phyloP scores from a whole-genome alignment of 2,113 vertebrate genomes.

The Muscicapa adusta region DNA sequence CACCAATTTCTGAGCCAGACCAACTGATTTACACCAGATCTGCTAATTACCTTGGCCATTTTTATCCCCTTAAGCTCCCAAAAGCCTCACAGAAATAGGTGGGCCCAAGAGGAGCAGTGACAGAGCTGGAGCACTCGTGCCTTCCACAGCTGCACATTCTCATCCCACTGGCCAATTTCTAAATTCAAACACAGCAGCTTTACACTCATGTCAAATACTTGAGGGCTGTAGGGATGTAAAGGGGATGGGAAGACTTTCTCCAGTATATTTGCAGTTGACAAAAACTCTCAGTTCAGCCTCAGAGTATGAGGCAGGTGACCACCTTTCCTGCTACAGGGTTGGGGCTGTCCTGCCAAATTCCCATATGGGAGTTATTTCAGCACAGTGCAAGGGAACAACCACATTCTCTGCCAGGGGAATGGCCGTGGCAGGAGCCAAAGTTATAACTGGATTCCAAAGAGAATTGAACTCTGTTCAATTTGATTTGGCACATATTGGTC shows the following conservation, averaged over 20 bases:
- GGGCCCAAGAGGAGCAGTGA: slow-evolving; percentile 29
- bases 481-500: not conserved
- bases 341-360: not conserved
- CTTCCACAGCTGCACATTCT: slow-evolving; percentile 67
- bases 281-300: not conserved
- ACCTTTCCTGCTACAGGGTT: not conserved
- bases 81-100: slow-evolving; percentile 58
- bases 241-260: not conserved
- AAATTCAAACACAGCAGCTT: slow-evolving; percentile 56
- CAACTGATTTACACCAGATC: not conserved
- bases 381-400: not conserved
- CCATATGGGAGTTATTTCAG: not conserved
- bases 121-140: not conserved
- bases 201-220: slow-evolving; percentile 20
- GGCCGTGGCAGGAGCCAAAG: not conserved
- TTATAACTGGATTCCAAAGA: not conserved
- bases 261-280: not conserved
- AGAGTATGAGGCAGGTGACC: not conserved
- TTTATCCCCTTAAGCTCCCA: slow-evolving; percentile 45
- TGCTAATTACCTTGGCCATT: slow-evolving; percentile 47
- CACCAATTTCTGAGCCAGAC: not conserved
- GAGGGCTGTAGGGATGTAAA: not conserved
- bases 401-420: not conserved
- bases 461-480: not conserved
- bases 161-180: slow-evolving; percentile 63